phyloP scores from a whole-genome alignment of 1,140 invertebrate species.

The Achatina immaculata region DNA sequence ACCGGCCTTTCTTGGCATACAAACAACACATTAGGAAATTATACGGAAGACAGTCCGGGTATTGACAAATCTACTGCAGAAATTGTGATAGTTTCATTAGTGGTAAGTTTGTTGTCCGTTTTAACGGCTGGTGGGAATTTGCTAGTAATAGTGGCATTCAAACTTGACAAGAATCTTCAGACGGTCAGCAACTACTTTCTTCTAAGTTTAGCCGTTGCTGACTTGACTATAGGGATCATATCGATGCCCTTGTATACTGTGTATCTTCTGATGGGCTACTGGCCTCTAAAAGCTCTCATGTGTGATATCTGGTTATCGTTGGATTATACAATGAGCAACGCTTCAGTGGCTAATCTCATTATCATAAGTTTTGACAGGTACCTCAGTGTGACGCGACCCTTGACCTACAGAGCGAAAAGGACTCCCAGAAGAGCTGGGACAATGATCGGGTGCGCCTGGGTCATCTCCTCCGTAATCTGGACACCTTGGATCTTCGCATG shows the following conservation, averaged over 20 bases:
- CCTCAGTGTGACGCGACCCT: constrained; percentile 90
- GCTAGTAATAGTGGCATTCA: constrained; percentile 95
- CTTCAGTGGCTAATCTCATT: constrained; percentile 70
- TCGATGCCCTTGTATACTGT: constrained; percentile 71
- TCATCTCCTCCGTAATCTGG: constrained; percentile 81
- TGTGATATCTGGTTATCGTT: constrained; percentile 79
- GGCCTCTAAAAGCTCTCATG: constrained; percentile 66
- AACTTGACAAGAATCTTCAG: constrained; percentile 95
- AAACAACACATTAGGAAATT: background rate
- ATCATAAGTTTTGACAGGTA: constrained; percentile 87
- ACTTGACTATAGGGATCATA: constrained; percentile 67
- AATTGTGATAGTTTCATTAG: constrained; percentile 60
- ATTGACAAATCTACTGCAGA: constrained; percentile 41
- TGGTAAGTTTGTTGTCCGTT: constrained; percentile 58
- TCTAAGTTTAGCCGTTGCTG: constrained; percentile 73
- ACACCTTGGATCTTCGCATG: constrained; percentile 99
- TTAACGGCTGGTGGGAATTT: constrained; percentile 81
- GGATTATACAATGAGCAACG: constrained; percentile 78
- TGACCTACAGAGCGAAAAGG: constrained; percentile 94
- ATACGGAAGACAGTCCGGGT: background rate
- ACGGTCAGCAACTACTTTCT: constrained; percentile 99
- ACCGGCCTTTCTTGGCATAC: background rate
- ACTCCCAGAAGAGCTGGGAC: constrained; percentile 89
- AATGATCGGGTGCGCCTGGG: constrained; percentile 84
- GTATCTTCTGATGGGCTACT: constrained; percentile 67